Evolutionary conservation across 2,113 vertebrate species (phyloP), one percentile per base, ranked within the genome.

Genomic region (Sciurus niger): DNA sequence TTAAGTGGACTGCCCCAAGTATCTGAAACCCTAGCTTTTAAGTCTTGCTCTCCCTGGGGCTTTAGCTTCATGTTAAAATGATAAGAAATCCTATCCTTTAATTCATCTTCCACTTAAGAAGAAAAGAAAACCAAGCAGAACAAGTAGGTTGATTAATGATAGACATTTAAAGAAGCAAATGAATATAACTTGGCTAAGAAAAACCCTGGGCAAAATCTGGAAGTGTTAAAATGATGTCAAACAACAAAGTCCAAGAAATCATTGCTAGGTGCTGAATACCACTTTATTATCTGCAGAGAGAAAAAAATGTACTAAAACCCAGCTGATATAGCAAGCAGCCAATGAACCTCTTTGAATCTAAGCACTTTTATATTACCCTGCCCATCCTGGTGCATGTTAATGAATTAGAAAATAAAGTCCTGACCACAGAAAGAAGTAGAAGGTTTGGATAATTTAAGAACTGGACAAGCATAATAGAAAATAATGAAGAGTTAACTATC

Each of bases 61-160:
- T 77, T 95, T 58, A 89, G 48, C 34, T 77, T 95, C 89, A 67
- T 87, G 46, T 17, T 76, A 13, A 40, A 9, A n/a, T 48, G 9
- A 84, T 84, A 73, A 92, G 86, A 88, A 91, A 93, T 85, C 14
- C 20, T 55, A 48, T 40, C 24, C 53, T 80, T 92, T 90, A 87
- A 74, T 96, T 82, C 24, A 83, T 89, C 80, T 77, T 96, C 34
- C 43, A 78, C 14, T 84, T 90, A 89, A 90, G 60, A 88, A 76
- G 40, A 34, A 77, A 84, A 93, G 3, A 89, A 70, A 89, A 79
- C 48, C 46, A 70, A 94, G 43, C n/a, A 90, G 34, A 90, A 48
- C 30, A 51, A 51, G 20, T 40, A 70, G 76, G 40, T 25, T 84
- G 51, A 65, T 76, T 94, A 55, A 58, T 60, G 30, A 43, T 82